phyloP scores from a whole-genome alignment of 2,888 invertebrate genomes.

The Tanypteryx hageni region DNA sequence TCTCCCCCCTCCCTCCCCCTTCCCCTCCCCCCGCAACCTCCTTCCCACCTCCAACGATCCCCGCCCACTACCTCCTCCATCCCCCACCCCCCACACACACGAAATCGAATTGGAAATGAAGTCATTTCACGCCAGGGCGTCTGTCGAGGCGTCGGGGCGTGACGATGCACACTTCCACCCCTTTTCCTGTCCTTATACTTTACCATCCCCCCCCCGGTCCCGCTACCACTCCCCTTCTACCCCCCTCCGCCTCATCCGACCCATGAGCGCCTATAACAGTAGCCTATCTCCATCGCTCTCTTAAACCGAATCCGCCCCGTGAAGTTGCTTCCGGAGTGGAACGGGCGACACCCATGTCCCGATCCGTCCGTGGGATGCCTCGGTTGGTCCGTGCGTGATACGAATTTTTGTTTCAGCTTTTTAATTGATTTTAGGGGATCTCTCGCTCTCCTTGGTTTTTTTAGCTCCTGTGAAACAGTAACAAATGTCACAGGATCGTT shows the following conservation, averaged over 20 bases:
- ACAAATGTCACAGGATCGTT: too few species aligned
- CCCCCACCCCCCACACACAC: not conserved
- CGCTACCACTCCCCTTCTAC: not conserved
- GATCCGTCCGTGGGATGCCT: not conserved
- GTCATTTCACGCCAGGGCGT: constrained; percentile 57
- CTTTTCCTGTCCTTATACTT: not conserved
- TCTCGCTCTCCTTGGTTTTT: not conserved
- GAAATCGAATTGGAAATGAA: constrained; percentile 61
- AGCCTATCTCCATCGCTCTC: not conserved
- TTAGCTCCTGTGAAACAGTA: too few species aligned
- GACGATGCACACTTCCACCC: constrained; percentile 57
- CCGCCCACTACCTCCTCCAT: not conserved
- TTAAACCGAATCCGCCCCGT: not conserved
- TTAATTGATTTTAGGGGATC: not conserved
- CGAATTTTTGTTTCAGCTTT: not conserved
- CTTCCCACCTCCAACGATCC: too few species aligned
- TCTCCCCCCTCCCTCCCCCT: not conserved
- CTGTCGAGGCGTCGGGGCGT: constrained; percentile 53
- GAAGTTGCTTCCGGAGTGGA: not conserved
- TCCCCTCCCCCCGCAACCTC: too few species aligned
- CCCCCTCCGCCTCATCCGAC: not conserved
- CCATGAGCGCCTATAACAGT: too few species aligned
- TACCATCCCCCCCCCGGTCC: not conserved
- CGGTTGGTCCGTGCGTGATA: not conserved
- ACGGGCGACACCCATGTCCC: not conserved